phyloP scores from a whole-genome alignment of 2,797 vertebrate genomes.

The Hippoglossus hippoglossus region DNA sequence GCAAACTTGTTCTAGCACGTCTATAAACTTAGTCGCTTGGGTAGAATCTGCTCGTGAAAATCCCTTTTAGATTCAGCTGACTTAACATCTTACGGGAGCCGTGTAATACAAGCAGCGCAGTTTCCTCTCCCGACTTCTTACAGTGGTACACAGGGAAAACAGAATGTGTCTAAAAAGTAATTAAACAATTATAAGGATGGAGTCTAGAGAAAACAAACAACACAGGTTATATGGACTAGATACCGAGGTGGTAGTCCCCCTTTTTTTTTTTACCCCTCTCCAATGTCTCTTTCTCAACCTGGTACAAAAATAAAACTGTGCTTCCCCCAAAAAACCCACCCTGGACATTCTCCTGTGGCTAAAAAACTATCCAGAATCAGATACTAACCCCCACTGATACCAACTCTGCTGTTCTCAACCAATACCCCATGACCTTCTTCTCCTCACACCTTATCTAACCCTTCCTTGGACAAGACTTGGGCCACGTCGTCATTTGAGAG shows the following conservation, averaged over 20 bases:
- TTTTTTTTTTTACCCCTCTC: constrained; percentile 18
- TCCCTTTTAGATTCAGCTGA: constrained; percentile 64
- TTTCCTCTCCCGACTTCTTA: constrained; percentile 26
- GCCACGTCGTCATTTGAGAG: constrained; percentile 35
- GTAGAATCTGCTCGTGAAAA: constrained; percentile 49
- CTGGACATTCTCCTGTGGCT: constrained; percentile 50
- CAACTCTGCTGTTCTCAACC: constrained; percentile 6
- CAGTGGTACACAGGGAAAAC: constrained; percentile 38
- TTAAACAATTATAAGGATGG: constrained; percentile 55
- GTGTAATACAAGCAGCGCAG: constrained; percentile 39
- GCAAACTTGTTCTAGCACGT: constrained; percentile 64
- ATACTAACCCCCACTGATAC: constrained; percentile 20
- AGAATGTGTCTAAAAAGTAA: constrained; percentile 32
- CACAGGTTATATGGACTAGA: constrained; percentile 63
- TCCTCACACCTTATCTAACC: constrained; percentile 74
- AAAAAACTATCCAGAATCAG: constrained; percentile 52
- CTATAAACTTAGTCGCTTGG: constrained; percentile 33
- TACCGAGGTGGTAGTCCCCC: constrained; percentile 30
- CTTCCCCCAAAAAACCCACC: constrained; percentile 54
- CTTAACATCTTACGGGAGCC: constrained; percentile 46
- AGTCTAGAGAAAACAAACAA: constrained; percentile 48
- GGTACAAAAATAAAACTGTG: constrained; percentile 80
- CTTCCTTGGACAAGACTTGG: constrained; percentile 29
- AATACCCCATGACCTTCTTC: constrained; percentile 26
- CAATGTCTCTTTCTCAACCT: constrained; percentile 44